Conservation (phyloP, 2,113 vertebrate species). For the Chamaea fasciata region DNA sequence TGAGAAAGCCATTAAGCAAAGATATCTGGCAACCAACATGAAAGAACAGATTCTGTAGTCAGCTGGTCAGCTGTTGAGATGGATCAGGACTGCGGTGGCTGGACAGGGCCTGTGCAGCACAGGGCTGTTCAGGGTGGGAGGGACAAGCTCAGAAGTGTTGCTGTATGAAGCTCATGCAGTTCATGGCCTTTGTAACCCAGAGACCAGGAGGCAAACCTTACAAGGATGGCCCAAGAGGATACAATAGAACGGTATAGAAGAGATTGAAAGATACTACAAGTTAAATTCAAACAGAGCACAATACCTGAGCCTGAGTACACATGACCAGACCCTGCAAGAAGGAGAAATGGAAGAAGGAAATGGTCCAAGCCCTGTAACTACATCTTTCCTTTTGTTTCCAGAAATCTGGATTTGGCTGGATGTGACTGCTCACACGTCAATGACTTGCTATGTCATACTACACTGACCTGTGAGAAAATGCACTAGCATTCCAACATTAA, state of each 20-base stretch:
- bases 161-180: not conserved
- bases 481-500: not conserved
- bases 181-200: not conserved
- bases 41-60: not conserved
- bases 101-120: not conserved
- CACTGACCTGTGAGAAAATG: not conserved
- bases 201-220: not conserved
- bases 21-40: not conserved
- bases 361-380: not conserved
- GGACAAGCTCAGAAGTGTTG: not conserved
- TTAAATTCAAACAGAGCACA: not conserved
- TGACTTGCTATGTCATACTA: not conserved
- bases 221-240: not conserved
- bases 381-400: not conserved
- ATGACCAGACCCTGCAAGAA: not conserved
- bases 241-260: not conserved
- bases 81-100: not conserved
- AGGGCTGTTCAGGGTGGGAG: not conserved
- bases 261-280: not conserved
- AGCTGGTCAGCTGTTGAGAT: not conserved
- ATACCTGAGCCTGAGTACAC: rapidly evolving
- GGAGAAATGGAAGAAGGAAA: not conserved
- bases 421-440: not conserved
- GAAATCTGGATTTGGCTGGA: not conserved
- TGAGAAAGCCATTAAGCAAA: not conserved